phyloP scores from a whole-genome alignment of 2,888 invertebrate species.

The Catocala fraxini region DNA sequence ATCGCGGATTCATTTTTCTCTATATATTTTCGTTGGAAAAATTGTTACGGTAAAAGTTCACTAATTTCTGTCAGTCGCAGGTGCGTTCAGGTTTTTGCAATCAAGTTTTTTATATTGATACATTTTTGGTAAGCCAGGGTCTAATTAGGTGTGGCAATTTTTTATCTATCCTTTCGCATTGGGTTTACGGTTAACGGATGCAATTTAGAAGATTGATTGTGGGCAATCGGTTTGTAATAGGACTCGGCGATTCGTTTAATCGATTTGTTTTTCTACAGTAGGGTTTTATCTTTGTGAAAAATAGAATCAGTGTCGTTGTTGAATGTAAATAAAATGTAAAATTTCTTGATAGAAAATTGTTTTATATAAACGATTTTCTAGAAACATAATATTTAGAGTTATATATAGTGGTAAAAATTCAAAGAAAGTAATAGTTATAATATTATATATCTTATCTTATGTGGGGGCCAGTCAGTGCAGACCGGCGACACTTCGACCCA shows the following conservation, averaged over 20 bases:
- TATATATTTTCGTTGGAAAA: conserved; percentile 25
- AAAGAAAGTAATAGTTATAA: too few species aligned
- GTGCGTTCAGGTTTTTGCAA: conserved; percentile 40
- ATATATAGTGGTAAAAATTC: too few species aligned
- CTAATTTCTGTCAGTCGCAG: conserved; percentile 41
- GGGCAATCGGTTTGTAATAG: conserved; percentile 1
- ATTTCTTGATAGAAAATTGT: too few species aligned
- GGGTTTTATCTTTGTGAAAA: too few species aligned
- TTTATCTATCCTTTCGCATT: background rate
- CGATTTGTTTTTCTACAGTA: background rate
- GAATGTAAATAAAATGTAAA: too few species aligned
- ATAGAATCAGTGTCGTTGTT: too few species aligned
- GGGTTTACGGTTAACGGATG: background rate
- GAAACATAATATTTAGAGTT: too few species aligned
- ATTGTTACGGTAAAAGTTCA: conserved; percentile 19
- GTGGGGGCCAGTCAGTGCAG: too few species aligned
- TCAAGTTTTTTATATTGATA: conserved; percentile 16
- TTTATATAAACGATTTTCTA: too few species aligned
- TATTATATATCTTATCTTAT: too few species aligned
- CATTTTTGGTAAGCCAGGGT: conserved; percentile 4
- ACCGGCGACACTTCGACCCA: too few species aligned
- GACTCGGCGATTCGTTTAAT: too few species aligned
- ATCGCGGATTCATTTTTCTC: conserved; percentile 50
- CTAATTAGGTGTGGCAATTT: background rate
- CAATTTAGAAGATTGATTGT: conserved; percentile 17